A percentile compares a stretch with the other conserved stretches of the same genome.
Conservation (phyloP, 37 sponge, comb jelly and placozoan genomes). For the Ephydatia muelleri region DNA sequence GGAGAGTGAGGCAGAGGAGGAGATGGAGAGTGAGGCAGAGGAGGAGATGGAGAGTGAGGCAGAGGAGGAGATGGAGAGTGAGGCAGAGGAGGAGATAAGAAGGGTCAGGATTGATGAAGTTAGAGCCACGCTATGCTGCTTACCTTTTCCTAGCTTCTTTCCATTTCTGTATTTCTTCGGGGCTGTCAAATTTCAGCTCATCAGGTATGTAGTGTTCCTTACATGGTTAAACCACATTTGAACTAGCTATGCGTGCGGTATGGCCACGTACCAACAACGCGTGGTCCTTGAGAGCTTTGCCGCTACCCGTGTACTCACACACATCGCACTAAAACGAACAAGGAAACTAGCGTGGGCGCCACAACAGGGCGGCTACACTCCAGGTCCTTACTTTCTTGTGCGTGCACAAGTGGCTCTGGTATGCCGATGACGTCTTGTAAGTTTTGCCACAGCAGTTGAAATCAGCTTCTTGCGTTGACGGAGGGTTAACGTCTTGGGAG, state of each 20-base stretch:
- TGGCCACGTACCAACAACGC: constrained; percentile 16
- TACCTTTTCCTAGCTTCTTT: constrained; percentile 74
- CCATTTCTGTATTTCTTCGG: constrained; percentile 81
- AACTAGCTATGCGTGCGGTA: background rate
- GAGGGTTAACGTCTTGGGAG: background rate
- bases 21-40: too few species aligned
- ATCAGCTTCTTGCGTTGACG: background rate
- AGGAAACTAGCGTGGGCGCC: background rate
- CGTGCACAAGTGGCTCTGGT: constrained; percentile 22
- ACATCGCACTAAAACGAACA: background rate
- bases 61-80: too few species aligned
- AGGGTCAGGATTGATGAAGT: background rate
- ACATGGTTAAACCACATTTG: background rate
- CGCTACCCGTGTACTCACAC: background rate
- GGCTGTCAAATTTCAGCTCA: constrained; percentile 53
- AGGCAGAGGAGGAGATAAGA: constrained; percentile 7
- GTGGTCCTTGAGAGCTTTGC: constrained; percentile 54
- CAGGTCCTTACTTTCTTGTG: constrained; percentile 43
- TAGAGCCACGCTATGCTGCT: constrained; percentile 6
- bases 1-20: too few species aligned
- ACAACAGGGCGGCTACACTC: background rate
- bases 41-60: too few species aligned
- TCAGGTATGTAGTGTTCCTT: constrained; percentile 66
- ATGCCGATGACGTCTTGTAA: constrained; percentile 39
- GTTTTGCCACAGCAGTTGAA: constrained; percentile 37